Evolutionary conservation across 1,140 invertebrate genomes (phyloP).

Genomic region (Rhagoletis zephyria): DNA sequence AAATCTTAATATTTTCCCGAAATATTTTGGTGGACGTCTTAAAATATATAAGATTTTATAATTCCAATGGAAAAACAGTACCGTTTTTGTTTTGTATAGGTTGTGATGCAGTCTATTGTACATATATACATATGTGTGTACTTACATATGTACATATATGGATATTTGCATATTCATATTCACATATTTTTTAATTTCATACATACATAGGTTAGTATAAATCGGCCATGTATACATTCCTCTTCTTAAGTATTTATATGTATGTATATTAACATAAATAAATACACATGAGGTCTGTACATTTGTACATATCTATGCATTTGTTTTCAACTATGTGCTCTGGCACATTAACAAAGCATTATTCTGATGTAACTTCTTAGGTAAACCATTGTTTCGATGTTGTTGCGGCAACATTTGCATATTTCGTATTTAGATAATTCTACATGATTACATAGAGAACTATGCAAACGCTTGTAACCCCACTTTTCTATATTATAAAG

Average conservation of each 20-base stretch:
- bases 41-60: no score
- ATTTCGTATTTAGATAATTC: neutral
- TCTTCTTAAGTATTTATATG: neutral
- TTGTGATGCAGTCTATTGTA: no score
- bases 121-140: no score
- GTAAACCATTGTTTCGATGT: conserved; percentile 25
- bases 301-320: neutral
- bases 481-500: no score
- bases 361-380: conserved; percentile 30
- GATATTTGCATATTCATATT: neutral
- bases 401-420: conserved; percentile 19
- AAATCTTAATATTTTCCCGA: no score
- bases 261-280: neutral
- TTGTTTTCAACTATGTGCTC: no score
- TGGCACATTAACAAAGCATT: conserved; percentile 21
- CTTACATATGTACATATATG: neutral
- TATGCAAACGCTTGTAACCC: neutral
- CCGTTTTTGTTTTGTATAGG: no score
- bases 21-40: no score
- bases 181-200: neutral
- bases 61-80: no score
- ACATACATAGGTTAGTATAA: neutral
- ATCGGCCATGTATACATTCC: neutral
- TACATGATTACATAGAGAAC: no score
- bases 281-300: neutral